Conservation (phyloP, 2,888 invertebrate genomes). For the Teleogryllus oceanicus region DNA sequence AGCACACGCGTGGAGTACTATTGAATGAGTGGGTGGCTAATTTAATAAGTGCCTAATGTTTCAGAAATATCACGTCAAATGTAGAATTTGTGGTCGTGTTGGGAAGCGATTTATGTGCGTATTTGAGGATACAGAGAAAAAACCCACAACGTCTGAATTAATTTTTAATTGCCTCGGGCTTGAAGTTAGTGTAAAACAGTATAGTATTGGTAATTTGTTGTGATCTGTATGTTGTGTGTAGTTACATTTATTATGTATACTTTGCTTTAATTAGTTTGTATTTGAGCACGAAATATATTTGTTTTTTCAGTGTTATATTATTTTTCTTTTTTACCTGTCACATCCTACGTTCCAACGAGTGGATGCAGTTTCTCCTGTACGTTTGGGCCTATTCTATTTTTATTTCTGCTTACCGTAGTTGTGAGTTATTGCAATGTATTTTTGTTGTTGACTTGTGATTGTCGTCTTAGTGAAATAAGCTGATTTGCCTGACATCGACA, state of each 20-base stretch:
- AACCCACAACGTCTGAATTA: conserved; percentile 20
- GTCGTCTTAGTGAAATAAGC: background rate
- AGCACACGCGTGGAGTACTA: too few relatives aligned
- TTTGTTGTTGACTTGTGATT: background rate
- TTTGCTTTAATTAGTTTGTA: background rate
- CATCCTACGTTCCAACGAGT: background rate
- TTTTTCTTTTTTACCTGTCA: background rate
- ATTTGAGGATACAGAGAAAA: conserved; percentile 18
- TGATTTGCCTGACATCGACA: background rate
- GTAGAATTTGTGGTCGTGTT: conserved; percentile 25
- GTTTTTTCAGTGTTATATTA: background rate
- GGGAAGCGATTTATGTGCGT: conserved; percentile 22
- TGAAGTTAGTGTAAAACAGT: conserved; percentile 19
- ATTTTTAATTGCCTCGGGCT: conserved; percentile 27
- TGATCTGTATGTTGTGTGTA: background rate
- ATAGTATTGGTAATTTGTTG: background rate
- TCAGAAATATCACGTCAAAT: background rate
- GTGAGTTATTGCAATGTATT: background rate
- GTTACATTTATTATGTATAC: background rate
- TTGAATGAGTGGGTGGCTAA: too few relatives aligned
- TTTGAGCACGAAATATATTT: background rate
- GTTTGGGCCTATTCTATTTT: background rate
- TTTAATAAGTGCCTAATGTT: too few relatives aligned
- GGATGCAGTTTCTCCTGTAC: background rate
- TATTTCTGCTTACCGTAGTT: background rate